Percentiles rank a stretch among this genome's conserved stretches.
phyloP scores from a whole-genome alignment of 2,797 vertebrate species.

The Cichlasoma orientale region DNA sequence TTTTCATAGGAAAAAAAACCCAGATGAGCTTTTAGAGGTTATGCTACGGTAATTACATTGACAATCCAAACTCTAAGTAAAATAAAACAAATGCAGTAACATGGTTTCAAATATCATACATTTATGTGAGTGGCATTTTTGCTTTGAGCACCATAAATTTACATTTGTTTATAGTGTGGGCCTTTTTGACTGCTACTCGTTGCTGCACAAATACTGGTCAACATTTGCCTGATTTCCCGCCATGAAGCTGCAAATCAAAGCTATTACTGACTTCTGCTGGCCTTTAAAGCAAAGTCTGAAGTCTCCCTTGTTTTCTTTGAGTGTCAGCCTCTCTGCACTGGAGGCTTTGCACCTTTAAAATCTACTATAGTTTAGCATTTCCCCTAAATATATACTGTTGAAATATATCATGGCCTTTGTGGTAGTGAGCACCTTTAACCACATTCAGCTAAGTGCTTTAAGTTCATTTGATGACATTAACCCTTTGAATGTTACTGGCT shows the following conservation, averaged over 20 bases:
- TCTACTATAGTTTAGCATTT: slow-evolving; percentile 14
- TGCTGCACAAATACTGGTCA: not conserved
- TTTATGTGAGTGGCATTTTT: not conserved
- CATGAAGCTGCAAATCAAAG: not conserved
- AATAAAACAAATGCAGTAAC: accelerated
- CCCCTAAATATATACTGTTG: slow-evolving; percentile 47
- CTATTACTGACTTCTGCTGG: slow-evolving; percentile 6
- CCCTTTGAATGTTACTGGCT: not conserved
- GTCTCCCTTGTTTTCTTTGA: slow-evolving; percentile 5
- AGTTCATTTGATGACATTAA: slow-evolving; percentile 33
- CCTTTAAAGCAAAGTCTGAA: not conserved
- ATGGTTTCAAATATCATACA: too few species aligned
- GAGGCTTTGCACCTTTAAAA: slow-evolving; percentile 23
- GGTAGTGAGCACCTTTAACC: slow-evolving; percentile 25
- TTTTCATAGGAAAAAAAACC: not conserved
- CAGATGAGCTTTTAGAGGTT: not conserved
- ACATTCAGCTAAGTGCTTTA: slow-evolving; percentile 46
- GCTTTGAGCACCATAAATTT: not conserved
- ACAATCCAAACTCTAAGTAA: accelerated
- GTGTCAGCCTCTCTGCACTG: not conserved
- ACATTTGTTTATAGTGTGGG: not conserved
- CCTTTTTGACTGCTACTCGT: not conserved
- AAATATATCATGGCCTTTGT: slow-evolving; percentile 65
- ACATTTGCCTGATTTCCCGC: not conserved
- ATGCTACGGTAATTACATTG: too few species aligned